Evolutionary conservation across 1,140 invertebrate genomes (phyloP), one percentile per base, ranked within the genome.

Genomic region (Triops cancriformis): DNA sequence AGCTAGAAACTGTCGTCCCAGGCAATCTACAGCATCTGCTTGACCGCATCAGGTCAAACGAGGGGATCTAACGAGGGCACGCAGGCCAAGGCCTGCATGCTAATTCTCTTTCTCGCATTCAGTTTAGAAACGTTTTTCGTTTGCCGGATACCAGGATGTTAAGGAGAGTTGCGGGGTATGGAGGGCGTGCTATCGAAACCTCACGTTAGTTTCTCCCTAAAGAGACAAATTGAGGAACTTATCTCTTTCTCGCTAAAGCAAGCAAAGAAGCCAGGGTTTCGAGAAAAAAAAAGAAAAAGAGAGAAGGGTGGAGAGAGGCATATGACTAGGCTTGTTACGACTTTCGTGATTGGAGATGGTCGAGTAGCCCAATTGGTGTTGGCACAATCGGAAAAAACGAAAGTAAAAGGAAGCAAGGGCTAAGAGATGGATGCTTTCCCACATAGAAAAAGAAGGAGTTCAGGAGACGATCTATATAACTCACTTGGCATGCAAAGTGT

Each of bases 1-100:
- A 64, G 51, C 51, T 64, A 64, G 51, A 64, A 64, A 64, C 51
- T 64, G 51, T 64, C 51, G 51, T 64, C 51, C 51, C 51, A n/a
- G 51, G 51, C 51, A 64, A 64, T 64, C 51, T 64, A 64, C 51
- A 64, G 14, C 51, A 64, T 64, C 51, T 64, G 51, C 51, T 64
- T 64, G 51, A 64, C 51, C 51, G 51, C 51, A 64, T 64, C 51
- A 64, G 51, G 51, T 64, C 51, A 64, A 37, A 64, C 51, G 51
- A 18, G 51, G 51, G 51, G 51, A 64, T 64, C 51, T 64, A 64
- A 64, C 51, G 51, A 64, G 51, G 51, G 23, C 51, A 64, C 31
- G 31, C 51, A 64, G 51, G 23, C 51, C 51, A 64, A 64, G 51
- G 23, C 10, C 51, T 64, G 51, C 51, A 64, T 64, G 51, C 51